These are phyloP conservation scores for Unio delphinus DNA, from an alignment of 2,888 invertebrate genomes.

Conservation along the genomic window DNA sequence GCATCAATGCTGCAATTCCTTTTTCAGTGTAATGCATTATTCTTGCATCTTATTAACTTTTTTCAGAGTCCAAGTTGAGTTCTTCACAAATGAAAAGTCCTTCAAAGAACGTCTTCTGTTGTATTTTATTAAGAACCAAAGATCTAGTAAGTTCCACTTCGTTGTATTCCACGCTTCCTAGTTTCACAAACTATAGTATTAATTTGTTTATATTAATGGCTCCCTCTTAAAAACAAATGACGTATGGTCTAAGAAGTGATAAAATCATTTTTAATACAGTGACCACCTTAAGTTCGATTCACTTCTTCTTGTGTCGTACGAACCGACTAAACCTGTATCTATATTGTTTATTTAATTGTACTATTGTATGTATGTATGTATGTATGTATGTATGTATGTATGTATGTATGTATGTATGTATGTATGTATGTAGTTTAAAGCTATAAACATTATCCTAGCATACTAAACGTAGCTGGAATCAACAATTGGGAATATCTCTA, in stretches of 20 bases:
- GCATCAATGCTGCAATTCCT: not conserved
- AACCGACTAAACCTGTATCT: too few relatives aligned
- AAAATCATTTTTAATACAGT: too few relatives aligned
- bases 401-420: conserved; percentile 2
- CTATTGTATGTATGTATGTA: conserved; percentile 4
- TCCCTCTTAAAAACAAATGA: too few relatives aligned
- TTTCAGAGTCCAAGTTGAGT: conserved; percentile 98
- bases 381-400: conserved; percentile 6
- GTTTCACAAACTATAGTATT: too few relatives aligned
- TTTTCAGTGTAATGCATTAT: not conserved
- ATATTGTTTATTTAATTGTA: not conserved
- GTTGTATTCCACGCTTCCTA: not conserved
- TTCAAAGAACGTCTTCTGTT: conserved; percentile 98
- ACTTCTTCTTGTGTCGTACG: too few relatives aligned
- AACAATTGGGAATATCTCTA: too few relatives aligned
- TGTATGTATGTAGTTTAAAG: too few relatives aligned
- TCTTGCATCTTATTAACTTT: conserved; percentile 72
- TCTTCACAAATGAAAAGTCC: conserved; percentile 99
- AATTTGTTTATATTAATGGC: too few relatives aligned
- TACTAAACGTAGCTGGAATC: too few relatives aligned
- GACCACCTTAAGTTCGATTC: too few relatives aligned
- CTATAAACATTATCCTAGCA: too few relatives aligned
- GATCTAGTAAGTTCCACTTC: conserved; percentile 89
- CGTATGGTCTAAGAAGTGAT: too few relatives aligned
- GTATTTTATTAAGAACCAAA: conserved; percentile 99